A percentile compares a stretch with the other conserved stretches of the same genome.
Conservation (phyloP, 2,113 vertebrate genomes). For the Spea multiplicata region DNA sequence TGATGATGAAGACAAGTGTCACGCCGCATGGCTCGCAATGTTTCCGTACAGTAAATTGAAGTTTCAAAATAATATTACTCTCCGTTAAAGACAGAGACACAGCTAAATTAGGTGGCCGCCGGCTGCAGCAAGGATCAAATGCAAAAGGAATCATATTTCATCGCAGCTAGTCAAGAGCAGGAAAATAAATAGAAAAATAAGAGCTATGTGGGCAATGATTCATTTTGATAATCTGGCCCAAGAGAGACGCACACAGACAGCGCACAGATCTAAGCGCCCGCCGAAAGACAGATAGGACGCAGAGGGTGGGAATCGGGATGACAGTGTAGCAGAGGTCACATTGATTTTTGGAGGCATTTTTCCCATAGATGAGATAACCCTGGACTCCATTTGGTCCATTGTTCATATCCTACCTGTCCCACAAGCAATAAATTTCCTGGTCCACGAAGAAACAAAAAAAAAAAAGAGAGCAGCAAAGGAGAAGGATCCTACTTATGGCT, state of each 20-base stretch:
- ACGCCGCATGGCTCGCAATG: conserved; percentile 64
- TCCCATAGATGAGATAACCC: conserved; percentile 81
- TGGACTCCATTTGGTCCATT: conserved; percentile 78
- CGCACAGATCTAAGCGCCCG: conserved; percentile 73
- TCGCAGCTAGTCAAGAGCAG: conserved; percentile 69
- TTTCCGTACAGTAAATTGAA: conserved; percentile 69
- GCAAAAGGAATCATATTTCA: conserved; percentile 80
- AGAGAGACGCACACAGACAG: conserved; percentile 74
- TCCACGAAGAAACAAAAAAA: conserved; percentile 61
- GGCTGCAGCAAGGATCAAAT: conserved; percentile 71
- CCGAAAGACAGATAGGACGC: conserved; percentile 83
- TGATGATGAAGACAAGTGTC: conserved; percentile 62
- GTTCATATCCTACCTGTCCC: conserved; percentile 83
- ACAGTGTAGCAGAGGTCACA: conserved; percentile 85
- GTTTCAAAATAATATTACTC: conserved; percentile 74
- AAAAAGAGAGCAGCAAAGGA: conserved; percentile 72
- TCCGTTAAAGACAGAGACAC: conserved; percentile 77
- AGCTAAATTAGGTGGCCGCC: conserved; percentile 71
- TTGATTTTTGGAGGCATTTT: conserved; percentile 80
- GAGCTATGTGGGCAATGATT: conserved; percentile 77
- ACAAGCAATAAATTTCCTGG: conserved; percentile 75
- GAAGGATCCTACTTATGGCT: conserved; percentile 75
- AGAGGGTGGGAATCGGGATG: conserved; percentile 77
- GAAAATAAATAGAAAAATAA: conserved; percentile 83
- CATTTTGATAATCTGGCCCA: conserved; percentile 84